A percentile compares a stretch with the other conserved stretches of the same genome.
These are phyloP conservation scores for Drosophila quasianomalipes DNA, from an alignment of 2,888 invertebrate genomes.

Conservation along the genomic window DNA sequence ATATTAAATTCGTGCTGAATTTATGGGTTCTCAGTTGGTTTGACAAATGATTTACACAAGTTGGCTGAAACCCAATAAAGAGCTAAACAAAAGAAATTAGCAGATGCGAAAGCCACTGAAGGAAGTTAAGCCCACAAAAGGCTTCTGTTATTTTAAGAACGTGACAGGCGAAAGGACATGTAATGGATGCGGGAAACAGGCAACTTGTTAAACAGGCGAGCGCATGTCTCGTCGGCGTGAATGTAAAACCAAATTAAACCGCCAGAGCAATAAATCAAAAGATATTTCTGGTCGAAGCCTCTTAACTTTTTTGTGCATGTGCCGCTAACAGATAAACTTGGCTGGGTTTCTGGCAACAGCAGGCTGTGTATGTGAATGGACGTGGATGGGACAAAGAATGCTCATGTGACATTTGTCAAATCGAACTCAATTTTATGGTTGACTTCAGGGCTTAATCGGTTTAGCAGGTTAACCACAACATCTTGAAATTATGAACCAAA, in stretches of 20 bases:
- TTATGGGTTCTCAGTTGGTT: conserved; percentile 39
- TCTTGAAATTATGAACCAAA: conserved; percentile 7
- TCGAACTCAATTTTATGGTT: conserved; percentile 52
- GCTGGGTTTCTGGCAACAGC: neutral
- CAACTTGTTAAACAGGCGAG: conserved; percentile 28
- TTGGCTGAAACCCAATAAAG: conserved; percentile 41
- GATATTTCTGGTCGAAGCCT: conserved; percentile 40
- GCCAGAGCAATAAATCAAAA: conserved; percentile 73
- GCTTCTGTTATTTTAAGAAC: conserved; percentile 51
- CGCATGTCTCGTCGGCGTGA: conserved; percentile 44
- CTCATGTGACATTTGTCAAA: conserved; percentile 29
- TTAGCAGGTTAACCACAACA: conserved; percentile 10
- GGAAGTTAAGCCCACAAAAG: conserved; percentile 55
- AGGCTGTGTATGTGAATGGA: neutral
- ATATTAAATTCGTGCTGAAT: conserved; percentile 38
- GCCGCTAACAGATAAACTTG: conserved; percentile 23
- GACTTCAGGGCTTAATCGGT: conserved; percentile 26
- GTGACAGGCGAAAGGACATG: conserved; percentile 56
- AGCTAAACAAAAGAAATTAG: conserved; percentile 49
- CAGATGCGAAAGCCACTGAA: conserved; percentile 42
- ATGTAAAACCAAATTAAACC: conserved; percentile 69
- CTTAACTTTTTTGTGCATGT: conserved; percentile 42
- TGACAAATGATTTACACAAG: conserved; percentile 21
- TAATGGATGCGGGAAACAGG: neutral
- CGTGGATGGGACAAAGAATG: neutral